Base-by-base conservation (phyloP, 1,140 invertebrate genomes). In the Choristoneura fumiferana region DNA sequence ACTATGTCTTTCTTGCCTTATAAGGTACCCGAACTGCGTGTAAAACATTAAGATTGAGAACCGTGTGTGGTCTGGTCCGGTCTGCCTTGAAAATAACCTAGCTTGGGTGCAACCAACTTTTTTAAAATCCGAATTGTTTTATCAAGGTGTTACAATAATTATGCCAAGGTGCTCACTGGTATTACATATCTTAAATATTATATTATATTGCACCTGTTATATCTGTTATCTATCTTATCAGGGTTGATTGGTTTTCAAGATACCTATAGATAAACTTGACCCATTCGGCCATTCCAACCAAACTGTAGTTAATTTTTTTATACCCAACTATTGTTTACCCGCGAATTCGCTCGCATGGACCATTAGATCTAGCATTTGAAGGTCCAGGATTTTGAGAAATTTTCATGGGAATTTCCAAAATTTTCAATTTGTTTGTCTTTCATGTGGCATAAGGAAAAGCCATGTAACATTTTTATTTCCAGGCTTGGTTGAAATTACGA, bases 1-100 rank as follows among this genome's bases (percentile, higher is more conserved):
- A 9, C 52, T 18, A 39, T 18, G 54, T 33, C 29, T 54, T 49
- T n/a, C 62, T 62, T 62, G 13, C 65, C 38, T 14, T 62, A 13
- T 62, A 64, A 52, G 59, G 58, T 36, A 35, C 37, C 34, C 12
- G 36, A 18, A 62, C 57, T 60, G 62, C 35, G 57, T 37, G 33
- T 55, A 62, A 55, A 55, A 17, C 40, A 43, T 35, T 49, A 33
- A 13, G 65, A 73, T n/a, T n/a, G n/a, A n/a, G n/a, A 58, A 29
- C 72, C 74, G 74, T 76, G 72, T 79, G 76, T 76, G 75, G 75
- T 81, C 69, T 39, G 73, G 71, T 78, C 74, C 73, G 73, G 75
- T 78, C 67, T 53, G 34, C 59, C 61, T 65, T 69, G 60, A 33
- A 54, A 57, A 55, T 56, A 53, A 54, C 57, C 39, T 49, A 49